A percentile compares a stretch with the other conserved stretches of the same genome.
phyloP scores from a whole-genome alignment of 1,140 invertebrate species.

The Lanistes nyassanus region DNA sequence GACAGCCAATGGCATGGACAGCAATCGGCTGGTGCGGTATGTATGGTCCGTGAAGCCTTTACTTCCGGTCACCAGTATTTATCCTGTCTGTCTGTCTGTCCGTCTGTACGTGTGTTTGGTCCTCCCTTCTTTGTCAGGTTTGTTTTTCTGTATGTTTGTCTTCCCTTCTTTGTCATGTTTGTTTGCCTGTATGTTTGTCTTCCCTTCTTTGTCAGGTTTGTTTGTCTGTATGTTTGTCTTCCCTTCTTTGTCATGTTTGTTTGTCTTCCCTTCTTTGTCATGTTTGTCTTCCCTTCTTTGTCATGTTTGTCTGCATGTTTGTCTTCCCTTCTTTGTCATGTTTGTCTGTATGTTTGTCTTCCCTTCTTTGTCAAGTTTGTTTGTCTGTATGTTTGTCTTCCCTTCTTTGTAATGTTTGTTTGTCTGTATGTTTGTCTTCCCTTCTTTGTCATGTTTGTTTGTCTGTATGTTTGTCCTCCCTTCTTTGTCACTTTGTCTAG shows the following conservation, averaged over 20 bases:
- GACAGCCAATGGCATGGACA: conserved; percentile 23
- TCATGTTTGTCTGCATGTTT: not conserved
- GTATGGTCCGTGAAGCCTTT: too few species aligned
- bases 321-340: not conserved
- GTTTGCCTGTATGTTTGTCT: not conserved
- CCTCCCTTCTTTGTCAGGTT: not conserved
- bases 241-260: not conserved
- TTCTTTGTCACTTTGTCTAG: not conserved
- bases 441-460: not conserved
- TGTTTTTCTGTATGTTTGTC: conserved; percentile 16
- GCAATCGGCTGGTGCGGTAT: conserved; percentile 25
- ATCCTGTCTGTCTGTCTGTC: not conserved
- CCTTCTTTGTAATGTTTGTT: too few species aligned
- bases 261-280: too few species aligned
- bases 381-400: not conserved
- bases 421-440: conserved; percentile 2
- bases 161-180: not conserved
- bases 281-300: not conserved
- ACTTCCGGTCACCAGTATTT: not conserved
- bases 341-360: not conserved
- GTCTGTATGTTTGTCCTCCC: not conserved
- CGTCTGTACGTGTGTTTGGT: not conserved
- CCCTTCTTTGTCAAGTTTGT: not conserved
- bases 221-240: not conserved
- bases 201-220: not conserved